Evolutionary conservation across 2,888 invertebrate genomes (phyloP).

Genomic region (Sminthurides aquaticus): DNA sequence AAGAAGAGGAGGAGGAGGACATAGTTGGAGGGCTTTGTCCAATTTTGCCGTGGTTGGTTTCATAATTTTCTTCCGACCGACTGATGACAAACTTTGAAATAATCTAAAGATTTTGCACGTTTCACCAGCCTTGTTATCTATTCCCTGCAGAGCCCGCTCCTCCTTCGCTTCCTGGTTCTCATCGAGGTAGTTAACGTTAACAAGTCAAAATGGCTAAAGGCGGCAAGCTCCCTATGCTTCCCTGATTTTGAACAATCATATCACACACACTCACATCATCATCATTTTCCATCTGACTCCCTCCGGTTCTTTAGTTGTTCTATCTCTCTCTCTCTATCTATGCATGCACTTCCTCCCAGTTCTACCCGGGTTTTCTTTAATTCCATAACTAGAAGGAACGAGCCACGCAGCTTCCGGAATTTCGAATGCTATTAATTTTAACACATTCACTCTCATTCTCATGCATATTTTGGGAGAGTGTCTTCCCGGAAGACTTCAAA

Average conservation of each 20-base stretch:
- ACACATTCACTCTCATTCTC: too few relatives aligned
- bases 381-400: too few relatives aligned
- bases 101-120: constrained; percentile 16
- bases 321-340: not conserved
- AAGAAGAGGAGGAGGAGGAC: constrained; percentile 10
- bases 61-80: constrained; percentile 22
- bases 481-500: too few relatives aligned
- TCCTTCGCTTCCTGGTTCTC: constrained; percentile 21
- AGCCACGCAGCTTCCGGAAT: too few relatives aligned
- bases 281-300: not conserved
- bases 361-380: too few relatives aligned
- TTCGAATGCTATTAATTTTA: too few relatives aligned
- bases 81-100: constrained; percentile 24
- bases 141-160: constrained; percentile 1
- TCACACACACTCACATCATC: not conserved
- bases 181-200: constrained; percentile 22
- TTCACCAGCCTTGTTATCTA: constrained; percentile 4
- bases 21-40: constrained; percentile 13
- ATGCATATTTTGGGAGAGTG: too few relatives aligned
- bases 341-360: not conserved
- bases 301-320: not conserved
- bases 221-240: constrained; percentile 16
- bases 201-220: constrained; percentile 43
- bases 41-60: constrained; percentile 17
- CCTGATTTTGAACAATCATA: constrained; percentile 1